A percentile compares a stretch with the other conserved stretches of the same genome.
These are phyloP conservation scores for Larimichthys polyactis DNA, from an alignment of 2,113 vertebrate genomes.

Conservation along the genomic window DNA sequence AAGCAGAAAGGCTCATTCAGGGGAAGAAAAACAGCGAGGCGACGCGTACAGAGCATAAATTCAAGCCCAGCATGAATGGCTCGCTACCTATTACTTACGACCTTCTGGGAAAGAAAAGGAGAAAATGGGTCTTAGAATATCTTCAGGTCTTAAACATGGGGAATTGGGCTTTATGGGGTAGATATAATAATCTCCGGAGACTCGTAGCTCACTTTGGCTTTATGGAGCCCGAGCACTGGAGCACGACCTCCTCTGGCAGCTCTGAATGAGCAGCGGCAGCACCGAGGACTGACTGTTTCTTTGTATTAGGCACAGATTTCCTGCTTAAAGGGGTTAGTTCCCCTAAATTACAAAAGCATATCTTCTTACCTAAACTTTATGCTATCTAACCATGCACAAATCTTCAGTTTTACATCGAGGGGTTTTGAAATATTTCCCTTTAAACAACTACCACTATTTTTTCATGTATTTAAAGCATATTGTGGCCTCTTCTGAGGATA, in stretches of 20 bases:
- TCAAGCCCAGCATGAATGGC: constrained; percentile 53
- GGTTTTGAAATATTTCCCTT: neutral
- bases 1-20: constrained; percentile 69
- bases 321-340: constrained; percentile 7
- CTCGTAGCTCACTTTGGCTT: constrained; percentile 61
- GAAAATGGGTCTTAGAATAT: constrained; percentile 58
- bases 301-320: constrained; percentile 1
- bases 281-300: neutral
- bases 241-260: constrained; percentile 32
- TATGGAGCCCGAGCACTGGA: constrained; percentile 28
- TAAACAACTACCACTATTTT: neutral
- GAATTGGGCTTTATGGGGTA: constrained; percentile 61
- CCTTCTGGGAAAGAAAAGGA: constrained; percentile 48
- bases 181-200: constrained; percentile 70
- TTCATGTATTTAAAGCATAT: neutral
- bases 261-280: constrained; percentile 38
- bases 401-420: neutral
- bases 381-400: neutral
- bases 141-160: constrained; percentile 60
- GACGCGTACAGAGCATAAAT: constrained; percentile 49
- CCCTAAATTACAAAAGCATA: neutral
- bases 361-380: neutral
- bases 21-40: constrained; percentile 52
- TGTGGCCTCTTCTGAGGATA: neutral
- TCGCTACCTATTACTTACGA: constrained; percentile 47